These are phyloP conservation scores for Agapornis canus DNA, from an alignment of 2,797 vertebrate genomes.

Conservation along the genomic window DNA sequence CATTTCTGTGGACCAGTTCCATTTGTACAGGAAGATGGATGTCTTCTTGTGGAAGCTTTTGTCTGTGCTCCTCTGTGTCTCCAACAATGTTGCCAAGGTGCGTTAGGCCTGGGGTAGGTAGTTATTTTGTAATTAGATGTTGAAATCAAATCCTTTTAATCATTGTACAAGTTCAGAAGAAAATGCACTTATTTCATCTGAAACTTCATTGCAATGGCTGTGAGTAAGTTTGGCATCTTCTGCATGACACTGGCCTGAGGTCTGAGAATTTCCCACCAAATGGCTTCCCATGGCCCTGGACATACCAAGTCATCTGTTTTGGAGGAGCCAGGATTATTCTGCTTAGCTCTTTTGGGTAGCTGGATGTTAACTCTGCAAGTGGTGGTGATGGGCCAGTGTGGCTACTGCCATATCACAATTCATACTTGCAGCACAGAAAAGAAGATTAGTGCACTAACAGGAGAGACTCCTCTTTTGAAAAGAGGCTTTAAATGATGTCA, in stretches of 20 bases:
- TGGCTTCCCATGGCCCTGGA: neutral
- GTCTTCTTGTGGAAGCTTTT: neutral
- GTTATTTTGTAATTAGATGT: neutral
- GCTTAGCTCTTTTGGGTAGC: neutral
- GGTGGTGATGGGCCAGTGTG: neutral
- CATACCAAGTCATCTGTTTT: neutral
- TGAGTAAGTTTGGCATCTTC: neutral
- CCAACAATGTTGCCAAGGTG: neutral
- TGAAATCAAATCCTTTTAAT: conserved; percentile 22
- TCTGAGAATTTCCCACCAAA: neutral
- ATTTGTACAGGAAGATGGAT: neutral
- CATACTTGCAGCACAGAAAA: neutral
- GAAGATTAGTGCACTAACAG: neutral
- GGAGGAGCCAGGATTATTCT: neutral
- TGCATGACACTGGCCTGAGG: neutral
- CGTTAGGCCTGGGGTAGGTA: conserved; percentile 12
- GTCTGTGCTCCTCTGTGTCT: neutral
- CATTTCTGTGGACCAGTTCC: conserved; percentile 13
- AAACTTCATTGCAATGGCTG: neutral
- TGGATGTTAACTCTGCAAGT: neutral
- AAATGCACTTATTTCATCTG: conserved; percentile 5
- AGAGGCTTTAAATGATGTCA: conserved; percentile 57
- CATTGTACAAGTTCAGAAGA: neutral
- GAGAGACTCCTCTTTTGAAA: conserved; percentile 49
- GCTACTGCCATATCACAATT: neutral